Evolutionary conservation across 2,797 vertebrate species (phyloP).

Genomic region (Labroides dimidiatus): DNA sequence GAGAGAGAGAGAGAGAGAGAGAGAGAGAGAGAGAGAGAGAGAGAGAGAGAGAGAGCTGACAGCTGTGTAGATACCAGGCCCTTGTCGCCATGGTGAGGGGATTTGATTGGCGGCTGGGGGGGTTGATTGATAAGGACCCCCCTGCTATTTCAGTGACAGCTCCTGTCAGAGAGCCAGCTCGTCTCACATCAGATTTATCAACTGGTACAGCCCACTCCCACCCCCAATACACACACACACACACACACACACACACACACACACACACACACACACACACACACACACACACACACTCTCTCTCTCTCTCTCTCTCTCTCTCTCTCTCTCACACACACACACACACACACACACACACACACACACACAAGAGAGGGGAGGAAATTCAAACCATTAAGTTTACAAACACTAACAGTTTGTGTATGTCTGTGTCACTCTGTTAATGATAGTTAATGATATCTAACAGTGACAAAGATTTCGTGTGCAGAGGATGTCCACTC

Average conservation of each 20-base stretch:
- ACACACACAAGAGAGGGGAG: constrained; percentile 20
- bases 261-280: constrained; percentile 10
- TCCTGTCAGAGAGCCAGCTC: constrained; percentile 83
- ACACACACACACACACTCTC: constrained; percentile 11
- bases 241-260: constrained; percentile 36
- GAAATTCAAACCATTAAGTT: constrained; percentile 20
- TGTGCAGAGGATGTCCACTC: too few species aligned
- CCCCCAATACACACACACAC: constrained; percentile 57
- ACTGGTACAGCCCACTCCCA: constrained; percentile 69
- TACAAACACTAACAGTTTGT: background rate
- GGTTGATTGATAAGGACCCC: constrained; percentile 86
- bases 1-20: too few species aligned
- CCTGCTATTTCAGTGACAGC: constrained; percentile 85
- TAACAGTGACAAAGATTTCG: background rate
- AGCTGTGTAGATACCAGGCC: constrained; percentile 71
- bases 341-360: constrained; percentile 11
- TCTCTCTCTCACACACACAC: constrained; percentile 31
- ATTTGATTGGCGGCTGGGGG: constrained; percentile 78
- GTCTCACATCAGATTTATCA: constrained; percentile 84
- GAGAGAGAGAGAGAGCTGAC: constrained; percentile 53
- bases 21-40: constrained; percentile 4
- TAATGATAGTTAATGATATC: background rate
- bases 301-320: constrained; percentile 44
- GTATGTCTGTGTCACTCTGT: background rate
- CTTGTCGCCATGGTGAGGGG: constrained; percentile 67